Evolutionary conservation across 1,140 invertebrate species (phyloP).

Genomic region (Wiebesia pumilae): DNA sequence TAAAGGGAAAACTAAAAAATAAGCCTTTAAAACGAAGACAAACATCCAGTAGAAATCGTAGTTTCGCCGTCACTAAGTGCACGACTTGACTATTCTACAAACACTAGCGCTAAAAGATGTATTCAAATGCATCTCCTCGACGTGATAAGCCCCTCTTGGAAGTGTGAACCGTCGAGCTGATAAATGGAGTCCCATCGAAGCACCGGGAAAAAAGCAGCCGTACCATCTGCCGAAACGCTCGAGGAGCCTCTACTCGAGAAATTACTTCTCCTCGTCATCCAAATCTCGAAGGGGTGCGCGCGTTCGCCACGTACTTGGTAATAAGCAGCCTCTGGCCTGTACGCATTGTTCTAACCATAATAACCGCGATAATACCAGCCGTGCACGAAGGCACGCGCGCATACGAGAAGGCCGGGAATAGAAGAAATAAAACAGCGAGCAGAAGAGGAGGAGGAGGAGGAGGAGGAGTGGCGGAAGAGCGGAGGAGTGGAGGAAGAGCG

Average conservation of each 20-base stretch:
- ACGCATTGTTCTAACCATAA: conserved; percentile 23
- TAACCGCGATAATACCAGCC: conserved; percentile 15
- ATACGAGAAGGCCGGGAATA: neutral
- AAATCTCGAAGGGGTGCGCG: neutral
- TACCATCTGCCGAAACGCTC: neutral
- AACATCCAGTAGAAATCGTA: no score
- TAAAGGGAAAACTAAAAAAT: no score
- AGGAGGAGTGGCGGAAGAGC: neutral
- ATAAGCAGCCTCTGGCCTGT: conserved; percentile 9
- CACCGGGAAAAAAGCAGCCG: neutral
- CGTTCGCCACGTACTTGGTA: neutral
- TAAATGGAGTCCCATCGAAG: neutral
- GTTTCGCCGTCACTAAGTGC: no score
- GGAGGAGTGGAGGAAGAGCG: neutral
- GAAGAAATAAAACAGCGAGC: neutral
- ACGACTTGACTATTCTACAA: neutral
- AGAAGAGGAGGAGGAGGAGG: neutral
- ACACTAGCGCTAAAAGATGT: neutral
- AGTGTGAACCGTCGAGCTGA: neutral
- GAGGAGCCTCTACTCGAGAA: neutral
- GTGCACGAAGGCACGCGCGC: neutral
- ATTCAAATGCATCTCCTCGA: neutral
- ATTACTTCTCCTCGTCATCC: neutral
- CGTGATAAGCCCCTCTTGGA: neutral
- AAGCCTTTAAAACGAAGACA: no score